Conservation (phyloP, 2,888 invertebrate species). For the Orthosia gothica region DNA sequence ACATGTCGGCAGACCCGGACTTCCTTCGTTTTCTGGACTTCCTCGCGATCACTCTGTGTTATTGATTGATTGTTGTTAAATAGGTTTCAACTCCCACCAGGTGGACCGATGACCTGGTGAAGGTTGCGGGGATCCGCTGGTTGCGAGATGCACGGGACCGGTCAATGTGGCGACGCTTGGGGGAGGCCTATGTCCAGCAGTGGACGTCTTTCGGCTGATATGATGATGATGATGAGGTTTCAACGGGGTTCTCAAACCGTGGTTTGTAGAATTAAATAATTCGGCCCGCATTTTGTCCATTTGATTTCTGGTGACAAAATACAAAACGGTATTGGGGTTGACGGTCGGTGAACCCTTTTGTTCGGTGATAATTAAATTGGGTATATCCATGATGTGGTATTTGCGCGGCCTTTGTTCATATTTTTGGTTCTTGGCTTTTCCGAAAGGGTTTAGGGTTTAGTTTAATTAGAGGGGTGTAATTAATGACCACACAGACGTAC, state of each 20-base stretch:
- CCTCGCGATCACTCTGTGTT: too few relatives aligned
- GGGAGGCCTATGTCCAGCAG: too few relatives aligned
- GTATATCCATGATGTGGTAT: not conserved
- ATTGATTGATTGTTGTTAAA: too few relatives aligned
- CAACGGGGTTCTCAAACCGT: too few relatives aligned
- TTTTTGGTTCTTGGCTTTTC: not conserved
- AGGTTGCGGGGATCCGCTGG: too few relatives aligned
- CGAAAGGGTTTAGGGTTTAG: not conserved
- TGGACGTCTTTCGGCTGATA: too few relatives aligned
- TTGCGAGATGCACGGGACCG: too few relatives aligned
- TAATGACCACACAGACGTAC: not conserved
- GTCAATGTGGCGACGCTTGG: too few relatives aligned
- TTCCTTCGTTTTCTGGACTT: not conserved
- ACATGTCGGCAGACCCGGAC: too few relatives aligned
- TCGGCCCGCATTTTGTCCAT: constrained; percentile 33
- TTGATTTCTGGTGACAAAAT: constrained; percentile 42
- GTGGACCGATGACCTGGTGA: too few relatives aligned
- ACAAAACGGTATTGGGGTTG: constrained; percentile 4
- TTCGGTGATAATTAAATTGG: constrained; percentile 20
- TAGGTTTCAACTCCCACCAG: too few relatives aligned
- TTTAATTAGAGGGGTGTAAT: not conserved
- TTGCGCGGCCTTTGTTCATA: not conserved
- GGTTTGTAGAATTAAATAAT: constrained; percentile 61
- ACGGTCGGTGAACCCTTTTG: not conserved
- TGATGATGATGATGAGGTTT: too few relatives aligned